A percentile compares a stretch with the other conserved stretches of the same genome.
These are phyloP conservation scores for Dyspetes luteomarginatus DNA, from an alignment of 2,888 invertebrate species.

Conservation along the genomic window DNA sequence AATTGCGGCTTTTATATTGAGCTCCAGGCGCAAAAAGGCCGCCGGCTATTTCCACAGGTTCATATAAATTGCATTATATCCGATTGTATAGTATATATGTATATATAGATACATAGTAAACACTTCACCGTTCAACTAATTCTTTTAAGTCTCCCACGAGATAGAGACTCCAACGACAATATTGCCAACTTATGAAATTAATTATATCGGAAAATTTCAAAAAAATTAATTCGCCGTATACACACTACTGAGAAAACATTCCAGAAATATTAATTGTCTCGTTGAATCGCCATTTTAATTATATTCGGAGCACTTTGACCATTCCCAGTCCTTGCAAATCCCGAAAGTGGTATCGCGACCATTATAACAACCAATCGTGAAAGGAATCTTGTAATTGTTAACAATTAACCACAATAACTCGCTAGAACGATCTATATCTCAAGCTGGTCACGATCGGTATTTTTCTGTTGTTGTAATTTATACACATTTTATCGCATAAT, in stretches of 20 bases:
- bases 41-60: conserved; percentile 9
- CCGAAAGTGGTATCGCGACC: no score
- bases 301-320: no score
- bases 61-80: conserved; percentile 1
- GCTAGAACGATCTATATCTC: no score
- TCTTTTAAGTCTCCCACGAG: neutral
- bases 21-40: conserved; percentile 19
- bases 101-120: neutral
- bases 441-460: no score
- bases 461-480: no score
- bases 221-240: neutral
- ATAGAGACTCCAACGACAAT: neutral
- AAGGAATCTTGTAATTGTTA: no score
- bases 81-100: neutral
- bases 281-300: no score
- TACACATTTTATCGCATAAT: no score
- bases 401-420: no score
- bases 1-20: conserved; percentile 30
- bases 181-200: neutral
- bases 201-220: neutral
- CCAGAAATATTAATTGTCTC: neutral
- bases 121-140: neutral
- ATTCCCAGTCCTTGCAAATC: no score
- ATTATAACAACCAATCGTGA: no score
- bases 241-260: neutral